Conservation (phyloP, 2,888 invertebrate genomes). For the Megaustenia siamemsis region DNA sequence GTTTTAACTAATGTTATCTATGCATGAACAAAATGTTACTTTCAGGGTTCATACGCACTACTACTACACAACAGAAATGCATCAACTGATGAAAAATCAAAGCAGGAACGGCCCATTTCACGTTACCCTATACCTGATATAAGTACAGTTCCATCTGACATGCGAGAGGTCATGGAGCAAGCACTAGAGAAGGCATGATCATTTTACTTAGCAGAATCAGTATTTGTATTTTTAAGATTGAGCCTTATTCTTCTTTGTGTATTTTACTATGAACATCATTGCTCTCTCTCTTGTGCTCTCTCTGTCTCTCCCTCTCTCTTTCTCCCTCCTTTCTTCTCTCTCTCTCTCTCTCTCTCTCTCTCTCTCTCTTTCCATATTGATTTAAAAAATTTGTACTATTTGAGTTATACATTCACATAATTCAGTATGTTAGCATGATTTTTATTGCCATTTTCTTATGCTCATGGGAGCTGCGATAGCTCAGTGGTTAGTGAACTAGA, state of each 20-base stretch:
- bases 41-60: slow-evolving; percentile 1
- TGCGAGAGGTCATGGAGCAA: slow-evolving; percentile 59
- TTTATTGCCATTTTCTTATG: background rate
- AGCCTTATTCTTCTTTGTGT: background rate
- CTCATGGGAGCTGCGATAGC: too few relatives aligned
- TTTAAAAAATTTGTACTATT: background rate
- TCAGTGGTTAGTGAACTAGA: too few relatives aligned
- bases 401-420: background rate
- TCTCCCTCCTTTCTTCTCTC: background rate
- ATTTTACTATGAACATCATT: background rate
- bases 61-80: background rate
- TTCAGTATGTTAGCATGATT: background rate
- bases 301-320: background rate
- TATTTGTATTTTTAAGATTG: background rate
- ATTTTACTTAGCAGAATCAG: background rate
- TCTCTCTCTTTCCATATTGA: too few relatives aligned
- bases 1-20: too few relatives aligned
- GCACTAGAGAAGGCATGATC: slow-evolving; percentile 62
- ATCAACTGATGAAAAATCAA: slow-evolving; percentile 5
- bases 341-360: too few relatives aligned
- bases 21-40: too few relatives aligned
- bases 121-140: slow-evolving; percentile 65
- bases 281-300: too few relatives aligned
- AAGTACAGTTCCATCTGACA: slow-evolving; percentile 61
- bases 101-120: slow-evolving; percentile 51